phyloP scores from a whole-genome alignment of 2,888 invertebrate genomes.

The Xanthorhoe designata region DNA sequence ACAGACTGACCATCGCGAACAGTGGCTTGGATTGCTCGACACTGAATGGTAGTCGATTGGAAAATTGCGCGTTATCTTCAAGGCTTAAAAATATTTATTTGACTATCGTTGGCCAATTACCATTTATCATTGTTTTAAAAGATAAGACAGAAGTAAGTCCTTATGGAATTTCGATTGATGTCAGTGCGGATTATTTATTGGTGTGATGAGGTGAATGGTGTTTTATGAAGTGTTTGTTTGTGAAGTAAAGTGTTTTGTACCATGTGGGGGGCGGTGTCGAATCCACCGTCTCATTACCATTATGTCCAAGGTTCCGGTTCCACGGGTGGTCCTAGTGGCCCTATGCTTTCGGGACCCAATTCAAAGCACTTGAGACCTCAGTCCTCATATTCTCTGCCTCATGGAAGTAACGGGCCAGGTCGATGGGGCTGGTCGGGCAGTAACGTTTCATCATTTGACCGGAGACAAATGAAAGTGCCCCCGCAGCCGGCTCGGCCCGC shows the following conservation, averaged over 20 bases:
- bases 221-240: conserved; percentile 63
- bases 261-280: conserved; percentile 83
- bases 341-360: conserved; percentile 70
- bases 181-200: conserved; percentile 65
- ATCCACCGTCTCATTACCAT: conserved; percentile 74
- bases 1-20: conserved; percentile 78
- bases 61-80: conserved; percentile 61
- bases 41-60: conserved; percentile 64
- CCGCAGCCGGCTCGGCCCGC: conserved; percentile 78
- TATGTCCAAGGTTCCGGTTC: conserved; percentile 73
- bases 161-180: conserved; percentile 63
- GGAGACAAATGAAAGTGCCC: conserved; percentile 78
- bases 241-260: conserved; percentile 59
- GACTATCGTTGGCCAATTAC: conserved; percentile 70
- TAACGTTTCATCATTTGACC: conserved; percentile 81
- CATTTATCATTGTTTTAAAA: conserved; percentile 57
- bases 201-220: conserved; percentile 74
- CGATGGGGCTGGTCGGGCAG: conserved; percentile 85
- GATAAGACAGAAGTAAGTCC: conserved; percentile 67
- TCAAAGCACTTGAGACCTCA: conserved; percentile 74
- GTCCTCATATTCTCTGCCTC: conserved; percentile 83
- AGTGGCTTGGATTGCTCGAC: conserved; percentile 75
- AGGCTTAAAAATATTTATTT: conserved; percentile 52
- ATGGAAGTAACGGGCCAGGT: conserved; percentile 83
- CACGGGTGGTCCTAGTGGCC: conserved; percentile 71